Evolutionary conservation across 2,113 vertebrate genomes (phyloP).

Genomic region (Nycticebus coucang): DNA sequence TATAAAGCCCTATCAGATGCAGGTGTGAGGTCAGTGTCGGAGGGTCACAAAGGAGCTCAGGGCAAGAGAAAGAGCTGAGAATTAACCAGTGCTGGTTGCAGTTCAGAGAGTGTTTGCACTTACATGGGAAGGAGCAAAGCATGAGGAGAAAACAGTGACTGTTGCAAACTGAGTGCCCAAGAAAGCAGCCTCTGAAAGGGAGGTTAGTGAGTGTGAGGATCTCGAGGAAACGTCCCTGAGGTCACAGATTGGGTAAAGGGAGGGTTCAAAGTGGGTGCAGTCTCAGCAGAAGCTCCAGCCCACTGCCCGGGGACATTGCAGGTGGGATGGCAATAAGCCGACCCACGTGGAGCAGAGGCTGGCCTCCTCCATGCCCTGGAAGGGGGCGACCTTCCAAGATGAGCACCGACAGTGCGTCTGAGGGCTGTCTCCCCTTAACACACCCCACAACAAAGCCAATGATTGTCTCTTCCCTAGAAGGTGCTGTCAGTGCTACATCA

Average conservation of each 20-base stretch:
- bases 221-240: background rate
- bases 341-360: background rate
- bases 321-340: background rate
- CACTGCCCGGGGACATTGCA: too few species aligned
- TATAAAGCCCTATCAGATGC: background rate
- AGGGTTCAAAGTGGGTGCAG: background rate
- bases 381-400: background rate
- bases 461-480: background rate
- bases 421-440: background rate
- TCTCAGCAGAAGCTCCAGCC: background rate
- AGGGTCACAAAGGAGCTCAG: background rate
- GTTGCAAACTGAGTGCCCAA: background rate
- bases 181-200: background rate
- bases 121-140: background rate
- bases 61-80: background rate
- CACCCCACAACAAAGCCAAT: background rate
- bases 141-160: background rate
- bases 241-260: background rate
- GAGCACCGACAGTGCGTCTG: too few species aligned
- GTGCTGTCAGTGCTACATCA: background rate
- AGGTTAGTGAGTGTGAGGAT: background rate
- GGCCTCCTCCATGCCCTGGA: background rate
- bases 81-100: background rate
- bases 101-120: background rate
- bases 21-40: background rate